Evolutionary conservation across 2,113 vertebrate species (phyloP).

Genomic region (Alaudala cheleensis): DNA sequence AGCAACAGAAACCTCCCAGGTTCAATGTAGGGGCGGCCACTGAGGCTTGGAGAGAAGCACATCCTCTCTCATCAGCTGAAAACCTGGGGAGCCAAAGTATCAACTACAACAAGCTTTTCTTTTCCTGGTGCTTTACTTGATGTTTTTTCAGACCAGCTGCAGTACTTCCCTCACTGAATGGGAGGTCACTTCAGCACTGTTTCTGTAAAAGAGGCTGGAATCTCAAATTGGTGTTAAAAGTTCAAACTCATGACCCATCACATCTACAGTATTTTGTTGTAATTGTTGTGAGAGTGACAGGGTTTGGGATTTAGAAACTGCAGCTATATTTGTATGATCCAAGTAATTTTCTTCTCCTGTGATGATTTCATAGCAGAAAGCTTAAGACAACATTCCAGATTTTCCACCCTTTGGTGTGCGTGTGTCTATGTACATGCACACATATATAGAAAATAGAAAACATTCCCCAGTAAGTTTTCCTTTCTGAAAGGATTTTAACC

Average conservation of each 20-base stretch:
- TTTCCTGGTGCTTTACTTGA: not conserved
- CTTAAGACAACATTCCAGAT: conserved; percentile 5
- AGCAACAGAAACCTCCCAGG: not conserved
- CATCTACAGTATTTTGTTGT: not conserved
- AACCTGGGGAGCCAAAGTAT: not conserved
- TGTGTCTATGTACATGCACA: not conserved
- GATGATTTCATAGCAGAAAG: not conserved
- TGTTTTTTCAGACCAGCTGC: conserved; percentile 9
- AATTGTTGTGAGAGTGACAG: not conserved
- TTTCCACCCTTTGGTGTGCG: not conserved
- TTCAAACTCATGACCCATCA: not conserved
- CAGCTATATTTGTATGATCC: not conserved
- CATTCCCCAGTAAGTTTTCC: not conserved
- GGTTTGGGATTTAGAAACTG: not conserved
- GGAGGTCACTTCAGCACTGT: not conserved
- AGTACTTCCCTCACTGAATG: not conserved
- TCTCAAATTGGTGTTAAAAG: not conserved
- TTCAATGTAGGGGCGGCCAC: not conserved
- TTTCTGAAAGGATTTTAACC: conserved; percentile 5
- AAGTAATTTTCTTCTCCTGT: not conserved
- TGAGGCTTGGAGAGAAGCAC: not conserved
- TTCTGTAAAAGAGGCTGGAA: not conserved
- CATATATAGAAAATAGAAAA: not conserved
- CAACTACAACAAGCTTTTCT: conserved; percentile 6
- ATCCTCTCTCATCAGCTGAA: not conserved